Percentiles rank a stretch among this genome's conserved stretches.
Conservation (phyloP, 1,140 invertebrate species). For the Trichonephila inaurata region DNA sequence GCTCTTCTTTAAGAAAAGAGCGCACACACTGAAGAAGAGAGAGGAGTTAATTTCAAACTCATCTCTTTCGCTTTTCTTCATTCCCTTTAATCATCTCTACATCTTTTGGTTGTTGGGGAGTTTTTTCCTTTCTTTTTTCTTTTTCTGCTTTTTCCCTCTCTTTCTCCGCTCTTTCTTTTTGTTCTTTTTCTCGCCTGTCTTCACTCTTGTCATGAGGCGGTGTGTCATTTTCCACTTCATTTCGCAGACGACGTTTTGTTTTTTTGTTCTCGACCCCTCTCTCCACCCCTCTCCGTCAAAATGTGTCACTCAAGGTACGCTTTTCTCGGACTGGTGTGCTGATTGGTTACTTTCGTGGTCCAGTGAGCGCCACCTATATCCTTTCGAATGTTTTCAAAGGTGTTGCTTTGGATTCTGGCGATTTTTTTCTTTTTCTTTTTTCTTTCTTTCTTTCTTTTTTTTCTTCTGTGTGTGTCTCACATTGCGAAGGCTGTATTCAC, state of each 20-base stretch:
- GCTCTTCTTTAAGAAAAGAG: background rate
- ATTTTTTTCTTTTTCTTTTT: too few relatives aligned
- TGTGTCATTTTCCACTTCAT: slow-evolving; percentile 18
- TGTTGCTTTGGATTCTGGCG: too few relatives aligned
- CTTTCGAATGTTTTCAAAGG: too few relatives aligned
- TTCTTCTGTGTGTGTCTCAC: too few relatives aligned
- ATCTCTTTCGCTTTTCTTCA: slow-evolving; percentile 20
- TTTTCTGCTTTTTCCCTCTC: background rate
- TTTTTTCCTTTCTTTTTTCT: background rate
- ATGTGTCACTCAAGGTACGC: slow-evolving; percentile 1
- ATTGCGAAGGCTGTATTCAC: too few relatives aligned
- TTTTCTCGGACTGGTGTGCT: background rate
- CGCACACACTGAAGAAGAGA: slow-evolving; percentile 5
- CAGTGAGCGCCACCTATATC: background rate
- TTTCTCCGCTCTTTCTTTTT: background rate
- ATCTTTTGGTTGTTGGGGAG: background rate
- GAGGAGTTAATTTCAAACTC: slow-evolving; percentile 40
- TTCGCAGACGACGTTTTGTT: slow-evolving; percentile 13
- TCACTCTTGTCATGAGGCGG: background rate
- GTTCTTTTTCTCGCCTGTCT: slow-evolving; percentile 1
- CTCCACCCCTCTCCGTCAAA: background rate
- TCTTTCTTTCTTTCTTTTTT: too few relatives aligned
- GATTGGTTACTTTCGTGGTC: slow-evolving; percentile 17
- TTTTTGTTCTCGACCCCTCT: background rate
- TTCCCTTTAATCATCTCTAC: slow-evolving; percentile 34